These are phyloP conservation scores for Paralvinella palmiformis DNA, from an alignment of 1,140 invertebrate genomes.

Conservation along the genomic window DNA sequence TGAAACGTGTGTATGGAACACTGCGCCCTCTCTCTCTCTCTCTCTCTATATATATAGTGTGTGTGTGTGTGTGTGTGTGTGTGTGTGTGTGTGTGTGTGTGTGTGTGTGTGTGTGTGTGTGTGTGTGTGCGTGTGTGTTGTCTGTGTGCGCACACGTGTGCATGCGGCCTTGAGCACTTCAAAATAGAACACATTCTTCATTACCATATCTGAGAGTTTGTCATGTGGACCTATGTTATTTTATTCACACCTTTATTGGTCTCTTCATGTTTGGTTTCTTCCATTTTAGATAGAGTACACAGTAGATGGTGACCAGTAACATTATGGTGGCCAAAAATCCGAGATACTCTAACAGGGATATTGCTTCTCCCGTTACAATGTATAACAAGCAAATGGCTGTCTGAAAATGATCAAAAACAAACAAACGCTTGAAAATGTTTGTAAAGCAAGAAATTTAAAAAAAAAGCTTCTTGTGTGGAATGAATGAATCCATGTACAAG, in stretches of 20 bases:
- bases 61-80: not conserved
- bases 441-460: no score
- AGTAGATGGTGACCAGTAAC: not conserved
- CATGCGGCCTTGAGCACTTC: not conserved
- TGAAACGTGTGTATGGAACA: no score
- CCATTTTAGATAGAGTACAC: not conserved
- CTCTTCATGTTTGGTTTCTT: not conserved
- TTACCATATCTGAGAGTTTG: not conserved
- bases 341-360: not conserved
- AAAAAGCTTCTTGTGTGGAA: no score
- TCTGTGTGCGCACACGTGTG: not conserved
- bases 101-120: not conserved
- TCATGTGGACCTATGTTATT: not conserved
- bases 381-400: not conserved
- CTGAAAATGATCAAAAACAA: not conserved
- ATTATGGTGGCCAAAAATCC: not conserved
- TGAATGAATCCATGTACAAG: no score
- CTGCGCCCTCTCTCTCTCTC: no score
- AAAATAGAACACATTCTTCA: not conserved
- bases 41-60: not conserved
- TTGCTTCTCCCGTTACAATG: not conserved
- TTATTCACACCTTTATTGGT: not conserved
- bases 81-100: not conserved
- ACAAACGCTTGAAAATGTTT: no score
- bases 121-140: not conserved